phyloP scores from a whole-genome alignment of 2,797 vertebrate species.

The Bovichtus diacanthus region DNA sequence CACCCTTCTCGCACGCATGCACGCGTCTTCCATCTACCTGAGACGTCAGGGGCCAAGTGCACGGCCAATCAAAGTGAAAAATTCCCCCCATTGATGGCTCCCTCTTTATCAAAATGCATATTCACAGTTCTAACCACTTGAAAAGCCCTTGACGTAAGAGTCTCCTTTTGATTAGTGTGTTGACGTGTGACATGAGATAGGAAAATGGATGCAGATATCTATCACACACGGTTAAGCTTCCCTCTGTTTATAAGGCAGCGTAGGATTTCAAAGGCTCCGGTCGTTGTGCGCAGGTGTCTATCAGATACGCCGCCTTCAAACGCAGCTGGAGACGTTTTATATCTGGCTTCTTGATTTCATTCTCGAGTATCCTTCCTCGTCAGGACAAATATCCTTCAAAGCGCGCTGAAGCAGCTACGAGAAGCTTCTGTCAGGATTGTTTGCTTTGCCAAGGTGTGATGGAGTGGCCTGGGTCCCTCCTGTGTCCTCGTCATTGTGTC shows the following conservation, averaged over 20 bases:
- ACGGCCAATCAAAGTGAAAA: slow-evolving; percentile 46
- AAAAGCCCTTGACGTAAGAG: slow-evolving; percentile 43
- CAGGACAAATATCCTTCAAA: slow-evolving; percentile 63
- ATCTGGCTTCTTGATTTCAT: slow-evolving; percentile 38
- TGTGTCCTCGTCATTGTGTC: slow-evolving; percentile 39
- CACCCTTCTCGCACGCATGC: neutral
- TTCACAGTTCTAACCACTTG: slow-evolving; percentile 11
- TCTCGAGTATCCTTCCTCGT: slow-evolving; percentile 41
- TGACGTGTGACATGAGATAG: slow-evolving; percentile 29
- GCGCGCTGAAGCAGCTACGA: slow-evolving; percentile 21
- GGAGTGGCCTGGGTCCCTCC: slow-evolving; percentile 52
- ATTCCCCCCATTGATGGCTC: slow-evolving; percentile 47
- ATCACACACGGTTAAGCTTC: slow-evolving; percentile 44
- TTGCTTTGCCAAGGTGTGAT: slow-evolving; percentile 60
- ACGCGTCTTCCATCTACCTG: slow-evolving; percentile 18
- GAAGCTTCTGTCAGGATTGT: slow-evolving; percentile 52
- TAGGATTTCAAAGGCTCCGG: slow-evolving; percentile 55
- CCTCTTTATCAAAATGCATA: slow-evolving; percentile 27
- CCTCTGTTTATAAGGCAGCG: slow-evolving; percentile 8
- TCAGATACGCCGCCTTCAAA: slow-evolving; percentile 56
- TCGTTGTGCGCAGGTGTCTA: slow-evolving; percentile 20
- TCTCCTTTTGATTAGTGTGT: slow-evolving; percentile 48
- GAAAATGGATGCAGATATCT: slow-evolving; percentile 43
- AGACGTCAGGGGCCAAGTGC: slow-evolving; percentile 36
- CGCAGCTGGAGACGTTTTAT: slow-evolving; percentile 40